Base-by-base conservation (phyloP, 2,797 vertebrate species). In the Tarsius wallacei region DNA sequence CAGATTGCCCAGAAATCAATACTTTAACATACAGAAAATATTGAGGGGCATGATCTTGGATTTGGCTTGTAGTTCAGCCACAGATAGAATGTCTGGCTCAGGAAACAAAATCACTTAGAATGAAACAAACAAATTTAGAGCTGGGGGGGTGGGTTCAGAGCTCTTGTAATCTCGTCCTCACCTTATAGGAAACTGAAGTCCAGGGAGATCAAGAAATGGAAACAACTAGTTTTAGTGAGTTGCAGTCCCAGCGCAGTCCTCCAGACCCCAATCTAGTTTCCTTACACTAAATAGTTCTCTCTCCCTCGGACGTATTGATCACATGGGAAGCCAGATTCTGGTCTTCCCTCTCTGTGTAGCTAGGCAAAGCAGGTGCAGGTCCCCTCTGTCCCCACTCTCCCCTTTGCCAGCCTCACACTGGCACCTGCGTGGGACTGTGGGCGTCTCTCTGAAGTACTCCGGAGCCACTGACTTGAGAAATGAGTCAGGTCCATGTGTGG, bases 51-150 rank as follows among this genome's bases (percentile, higher is more conserved):
- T 73, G 47, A 66, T 57, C 26, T 89, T 90, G 9, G 33, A n/a
- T 64, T 88, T 84, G 53, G 55, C n/a, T 61, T 92, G 22, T 66
- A 94, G 78, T 88, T 90, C 86, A 49, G 33, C 51, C 70, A 91
- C n/a, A 93, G 68, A 78, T 85, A 61, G 2, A 8, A 57, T 78
- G 33, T 64, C 28, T 95, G 31, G n/a, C 91, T 91, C 85, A 31
- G 80, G 80, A 66, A 90, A 61, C 83, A 78, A 92, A 81, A 55
- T 82, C 24, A 66, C 49, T 74, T 96, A 71, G 31, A 86, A 31
- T 70, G 57, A 93, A 86, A 88, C 15, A 93, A 86, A 88, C 15
- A 70, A 89, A 10, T 68, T 87, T 68, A 83, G 21, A 86, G 9
- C 22, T 66, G 3, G 42, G 84, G 63, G n/a, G 31, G 14, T 49